A percentile compares a stretch with the other conserved stretches of the same genome.
Conservation (phyloP, 2,888 invertebrate species). For the Choristoneura rosaceana region DNA sequence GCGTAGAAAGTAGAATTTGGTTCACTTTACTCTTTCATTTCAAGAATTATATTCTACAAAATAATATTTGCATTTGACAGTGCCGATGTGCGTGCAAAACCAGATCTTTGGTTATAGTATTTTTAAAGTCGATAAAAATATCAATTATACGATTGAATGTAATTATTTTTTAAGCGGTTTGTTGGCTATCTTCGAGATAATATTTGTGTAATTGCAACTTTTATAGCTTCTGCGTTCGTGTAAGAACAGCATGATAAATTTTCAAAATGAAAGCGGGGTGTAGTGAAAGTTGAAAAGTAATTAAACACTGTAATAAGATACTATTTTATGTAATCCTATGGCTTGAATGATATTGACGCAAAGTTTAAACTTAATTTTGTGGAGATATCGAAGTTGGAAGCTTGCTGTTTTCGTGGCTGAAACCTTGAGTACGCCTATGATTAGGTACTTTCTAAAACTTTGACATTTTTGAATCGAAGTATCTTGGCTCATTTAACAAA, state of each 20-base stretch:
- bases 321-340: constrained; percentile 10
- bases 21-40: constrained; percentile 11
- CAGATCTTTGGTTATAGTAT: background rate
- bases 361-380: background rate
- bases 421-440: background rate
- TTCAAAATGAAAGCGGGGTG: constrained; percentile 37
- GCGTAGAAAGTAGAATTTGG: constrained; percentile 38
- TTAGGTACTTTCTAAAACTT: background rate
- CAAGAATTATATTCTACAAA: constrained; percentile 14
- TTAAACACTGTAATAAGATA: constrained; percentile 11
- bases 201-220: background rate
- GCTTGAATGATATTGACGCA: background rate
- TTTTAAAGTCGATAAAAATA: background rate
- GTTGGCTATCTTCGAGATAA: background rate
- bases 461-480: background rate
- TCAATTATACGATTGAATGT: background rate
- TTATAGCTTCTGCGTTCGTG: background rate
- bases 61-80: constrained; percentile 13
- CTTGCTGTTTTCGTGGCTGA: background rate
- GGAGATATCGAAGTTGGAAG: background rate
- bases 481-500: background rate
- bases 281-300: constrained; percentile 27
- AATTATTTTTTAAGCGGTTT: background rate
- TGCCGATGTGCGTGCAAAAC: constrained; percentile 2
- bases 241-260: constrained; percentile 12